phyloP scores from a whole-genome alignment of 2,113 vertebrate genomes.

The Chinchilla lanigera region DNA sequence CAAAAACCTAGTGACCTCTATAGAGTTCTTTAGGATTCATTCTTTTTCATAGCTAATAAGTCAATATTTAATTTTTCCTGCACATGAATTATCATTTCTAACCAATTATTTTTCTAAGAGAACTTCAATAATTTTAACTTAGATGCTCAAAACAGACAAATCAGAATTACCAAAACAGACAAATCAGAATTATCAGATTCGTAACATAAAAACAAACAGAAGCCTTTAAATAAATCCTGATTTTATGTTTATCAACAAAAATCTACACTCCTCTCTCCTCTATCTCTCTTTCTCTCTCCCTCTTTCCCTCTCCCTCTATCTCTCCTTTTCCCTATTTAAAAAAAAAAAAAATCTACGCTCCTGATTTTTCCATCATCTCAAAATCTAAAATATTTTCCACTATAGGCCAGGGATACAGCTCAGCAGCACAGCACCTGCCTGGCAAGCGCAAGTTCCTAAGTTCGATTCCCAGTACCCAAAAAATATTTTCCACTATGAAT shows the following conservation, averaged over 20 bases:
- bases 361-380: constrained; percentile 31
- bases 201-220: constrained; percentile 41
- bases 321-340: no score
- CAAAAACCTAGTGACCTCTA: not conserved
- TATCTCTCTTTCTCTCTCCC: no score
- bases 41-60: constrained; percentile 26
- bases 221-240: not conserved
- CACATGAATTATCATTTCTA: not conserved
- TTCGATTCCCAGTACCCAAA: no score
- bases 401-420: not conserved
- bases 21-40: not conserved
- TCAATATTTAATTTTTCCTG: not conserved
- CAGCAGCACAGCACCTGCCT: no score
- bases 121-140: constrained; percentile 21
- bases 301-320: no score
- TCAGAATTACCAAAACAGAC: constrained; percentile 34
- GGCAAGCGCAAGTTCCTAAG: not conserved
- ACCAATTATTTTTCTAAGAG: not conserved
- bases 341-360: not conserved
- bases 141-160: not conserved
- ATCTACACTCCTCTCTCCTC: no score
- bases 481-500: not conserved
- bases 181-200: constrained; percentile 3
- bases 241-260: not conserved
- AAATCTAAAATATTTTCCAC: constrained; percentile 51